Conservation (phyloP, 2,797 vertebrate species). For the Columba guinea region DNA sequence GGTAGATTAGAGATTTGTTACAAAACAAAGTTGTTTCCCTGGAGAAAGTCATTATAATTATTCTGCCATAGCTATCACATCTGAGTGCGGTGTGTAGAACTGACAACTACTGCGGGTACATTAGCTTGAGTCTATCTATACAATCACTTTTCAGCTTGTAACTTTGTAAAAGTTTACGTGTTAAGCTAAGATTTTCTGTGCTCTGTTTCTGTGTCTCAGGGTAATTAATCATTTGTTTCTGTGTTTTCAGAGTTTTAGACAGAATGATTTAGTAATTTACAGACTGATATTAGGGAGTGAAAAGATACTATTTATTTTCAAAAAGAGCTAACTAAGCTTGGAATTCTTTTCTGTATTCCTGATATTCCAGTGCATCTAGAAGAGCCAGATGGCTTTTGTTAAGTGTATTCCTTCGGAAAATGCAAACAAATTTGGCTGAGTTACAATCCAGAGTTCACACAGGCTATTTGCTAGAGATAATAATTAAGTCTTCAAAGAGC, state of each 20-base stretch:
- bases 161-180: not conserved
- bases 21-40: not conserved
- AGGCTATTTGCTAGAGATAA: not conserved
- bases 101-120: not conserved
- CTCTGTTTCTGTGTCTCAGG: not conserved
- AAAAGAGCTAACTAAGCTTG: not conserved
- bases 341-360: not conserved
- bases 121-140: not conserved
- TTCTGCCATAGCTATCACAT: not conserved
- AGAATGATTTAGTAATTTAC: not conserved
- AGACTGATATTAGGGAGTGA: not conserved
- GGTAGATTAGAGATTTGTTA: not conserved
- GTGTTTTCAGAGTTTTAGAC: not conserved
- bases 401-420: not conserved
- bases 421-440: not conserved
- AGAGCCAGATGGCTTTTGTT: not conserved
- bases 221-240: not conserved
- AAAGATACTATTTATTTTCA: not conserved
- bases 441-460: not conserved
- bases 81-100: not conserved
- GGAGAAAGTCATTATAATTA: not conserved
- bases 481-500: conserved; percentile 9
- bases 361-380: not conserved
- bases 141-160: not conserved
- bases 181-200: not conserved